Percentiles rank a stretch among this genome's conserved stretches.
phyloP scores from a whole-genome alignment of 2,888 invertebrate genomes.

The Lasioglossum leucozonium region DNA sequence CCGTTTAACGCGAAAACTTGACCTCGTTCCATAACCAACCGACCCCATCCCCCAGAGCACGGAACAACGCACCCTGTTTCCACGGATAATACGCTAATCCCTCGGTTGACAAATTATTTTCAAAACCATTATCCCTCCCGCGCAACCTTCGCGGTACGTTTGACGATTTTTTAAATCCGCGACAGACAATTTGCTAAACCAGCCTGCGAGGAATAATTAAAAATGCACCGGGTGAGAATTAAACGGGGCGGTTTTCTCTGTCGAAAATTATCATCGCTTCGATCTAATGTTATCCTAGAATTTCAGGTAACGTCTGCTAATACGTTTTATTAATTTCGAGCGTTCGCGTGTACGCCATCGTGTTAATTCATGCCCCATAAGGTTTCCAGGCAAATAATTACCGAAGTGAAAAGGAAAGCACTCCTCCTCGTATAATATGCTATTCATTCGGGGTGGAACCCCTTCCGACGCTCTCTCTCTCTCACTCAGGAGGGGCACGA shows the following conservation, averaged over 20 bases:
- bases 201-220: neutral
- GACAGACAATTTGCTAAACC: neutral
- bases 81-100: conserved; percentile 26
- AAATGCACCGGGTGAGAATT: neutral
- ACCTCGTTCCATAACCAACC: conserved; percentile 30
- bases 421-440: neutral
- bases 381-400: neutral
- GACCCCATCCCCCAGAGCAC: neutral
- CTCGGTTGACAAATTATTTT: conserved; percentile 43
- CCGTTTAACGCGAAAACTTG: conserved; percentile 63
- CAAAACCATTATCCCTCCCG: neutral
- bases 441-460: neutral
- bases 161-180: conserved; percentile 9
- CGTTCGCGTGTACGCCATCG: neutral
- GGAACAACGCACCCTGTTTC: neutral
- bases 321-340: neutral
- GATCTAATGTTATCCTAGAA: neutral
- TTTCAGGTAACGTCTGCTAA: neutral
- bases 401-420: neutral
- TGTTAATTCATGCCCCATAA: neutral
- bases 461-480: neutral
- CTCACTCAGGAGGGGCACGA: neutral
- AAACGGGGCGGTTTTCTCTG: neutral
- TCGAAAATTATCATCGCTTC: neutral
- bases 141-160: neutral